Conservation (phyloP, 2,113 vertebrate species). For the Nothobranchius kuhntae region DNA sequence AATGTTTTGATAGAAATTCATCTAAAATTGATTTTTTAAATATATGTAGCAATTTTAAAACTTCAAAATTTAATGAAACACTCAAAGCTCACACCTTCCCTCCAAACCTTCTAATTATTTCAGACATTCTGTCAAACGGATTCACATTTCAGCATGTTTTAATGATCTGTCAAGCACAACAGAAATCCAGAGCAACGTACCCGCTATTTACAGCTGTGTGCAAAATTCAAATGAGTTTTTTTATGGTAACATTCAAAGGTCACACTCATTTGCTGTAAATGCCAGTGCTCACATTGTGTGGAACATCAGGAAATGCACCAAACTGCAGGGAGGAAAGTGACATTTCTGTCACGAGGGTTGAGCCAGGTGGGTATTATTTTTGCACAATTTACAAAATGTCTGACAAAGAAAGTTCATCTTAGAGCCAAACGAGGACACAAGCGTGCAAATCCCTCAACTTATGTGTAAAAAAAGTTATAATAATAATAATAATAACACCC, state of each 20-base stretch:
- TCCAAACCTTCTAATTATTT: not conserved
- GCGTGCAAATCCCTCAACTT: no score
- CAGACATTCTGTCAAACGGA: not conserved
- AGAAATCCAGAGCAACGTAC: slow-evolving; percentile 9
- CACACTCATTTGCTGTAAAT: slow-evolving; percentile 56
- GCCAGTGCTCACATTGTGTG: slow-evolving; percentile 34
- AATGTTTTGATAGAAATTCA: no score
- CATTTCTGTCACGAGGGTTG: slow-evolving; percentile 45
- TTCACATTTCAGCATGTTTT: slow-evolving; percentile 29
- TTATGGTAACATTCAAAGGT: slow-evolving; percentile 53
- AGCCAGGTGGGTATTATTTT: slow-evolving; percentile 30
- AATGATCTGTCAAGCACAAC: slow-evolving; percentile 1
- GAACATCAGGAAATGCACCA: slow-evolving; percentile 59
- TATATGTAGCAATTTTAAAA: not conserved
- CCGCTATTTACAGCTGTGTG: slow-evolving; percentile 44
- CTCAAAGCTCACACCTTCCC: not conserved
- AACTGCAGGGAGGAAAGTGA: slow-evolving; percentile 49
- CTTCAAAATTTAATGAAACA: not conserved
- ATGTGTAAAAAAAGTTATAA: no score
- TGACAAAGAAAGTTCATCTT: not conserved
- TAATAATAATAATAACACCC: no score
- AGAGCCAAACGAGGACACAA: no score
- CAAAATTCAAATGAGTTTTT: slow-evolving; percentile 60
- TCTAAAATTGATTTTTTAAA: no score
- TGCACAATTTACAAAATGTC: slow-evolving; percentile 5